These are phyloP conservation scores for Drosophila sulfurigaster DNA, from an alignment of 1,140 invertebrate genomes.

Conservation along the genomic window DNA sequence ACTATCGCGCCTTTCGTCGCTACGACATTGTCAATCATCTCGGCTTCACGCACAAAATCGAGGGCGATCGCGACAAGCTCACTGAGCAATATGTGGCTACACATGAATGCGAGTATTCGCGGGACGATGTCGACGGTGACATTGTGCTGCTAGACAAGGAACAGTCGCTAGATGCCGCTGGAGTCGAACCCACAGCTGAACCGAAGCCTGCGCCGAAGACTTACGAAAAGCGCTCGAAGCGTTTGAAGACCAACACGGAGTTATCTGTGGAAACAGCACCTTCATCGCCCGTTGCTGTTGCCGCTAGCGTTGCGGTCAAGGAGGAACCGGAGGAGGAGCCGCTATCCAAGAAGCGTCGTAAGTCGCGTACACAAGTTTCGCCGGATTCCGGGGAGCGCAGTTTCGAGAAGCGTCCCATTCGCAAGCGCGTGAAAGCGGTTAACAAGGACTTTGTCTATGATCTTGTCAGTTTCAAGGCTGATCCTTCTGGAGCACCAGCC, in stretches of 20 bases:
- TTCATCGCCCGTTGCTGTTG: constrained; percentile 29
- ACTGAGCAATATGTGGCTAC: constrained; percentile 74
- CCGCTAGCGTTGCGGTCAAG: constrained; percentile 33
- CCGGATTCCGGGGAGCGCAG: constrained; percentile 59
- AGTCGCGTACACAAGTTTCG: constrained; percentile 66
- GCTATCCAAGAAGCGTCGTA: constrained; percentile 60
- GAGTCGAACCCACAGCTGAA: constrained; percentile 8
- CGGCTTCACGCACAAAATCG: constrained; percentile 85
- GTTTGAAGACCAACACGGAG: constrained; percentile 49
- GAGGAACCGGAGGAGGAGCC: constrained; percentile 56
- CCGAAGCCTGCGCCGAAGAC: constrained; percentile 52
- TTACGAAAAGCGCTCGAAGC: constrained; percentile 66
- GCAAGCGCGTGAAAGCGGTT: constrained; percentile 88
- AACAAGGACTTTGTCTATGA: constrained; percentile 90
- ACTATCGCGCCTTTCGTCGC: constrained; percentile 86
- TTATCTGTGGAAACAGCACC: constrained; percentile 26
- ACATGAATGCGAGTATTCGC: constrained; percentile 75
- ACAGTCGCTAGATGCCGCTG: not conserved
- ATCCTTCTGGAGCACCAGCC: constrained; percentile 38
- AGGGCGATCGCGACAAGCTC: constrained; percentile 70
- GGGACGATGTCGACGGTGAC: constrained; percentile 78
- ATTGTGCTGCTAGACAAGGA: constrained; percentile 71
- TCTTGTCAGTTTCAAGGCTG: constrained; percentile 86
- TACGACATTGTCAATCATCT: constrained; percentile 87
- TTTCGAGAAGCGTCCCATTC: constrained; percentile 85